These are phyloP conservation scores for Penaeus indicus DNA, from an alignment of 1,140 invertebrate genomes.

Conservation along the genomic window DNA sequence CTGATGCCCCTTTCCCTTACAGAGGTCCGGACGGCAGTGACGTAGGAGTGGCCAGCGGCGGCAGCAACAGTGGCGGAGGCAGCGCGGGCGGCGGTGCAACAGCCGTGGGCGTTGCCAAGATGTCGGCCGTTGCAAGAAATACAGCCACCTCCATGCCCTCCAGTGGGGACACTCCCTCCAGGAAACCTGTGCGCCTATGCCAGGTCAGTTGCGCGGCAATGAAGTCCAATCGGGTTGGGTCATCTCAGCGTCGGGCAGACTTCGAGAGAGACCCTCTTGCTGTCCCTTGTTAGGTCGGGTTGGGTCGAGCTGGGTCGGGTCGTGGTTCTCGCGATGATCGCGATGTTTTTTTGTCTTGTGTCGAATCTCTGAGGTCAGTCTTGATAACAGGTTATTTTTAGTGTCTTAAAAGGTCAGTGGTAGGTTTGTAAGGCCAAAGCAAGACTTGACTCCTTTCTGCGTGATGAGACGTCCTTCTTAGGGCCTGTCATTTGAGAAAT, in stretches of 20 bases:
- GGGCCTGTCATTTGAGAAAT: too few species aligned
- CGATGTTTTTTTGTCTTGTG: too few species aligned
- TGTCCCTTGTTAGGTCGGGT: too few species aligned
- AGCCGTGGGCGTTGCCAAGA: conserved; percentile 45
- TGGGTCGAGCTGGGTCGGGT: too few species aligned
- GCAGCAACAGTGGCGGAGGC: conserved; percentile 25
- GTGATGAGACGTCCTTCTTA: too few species aligned
- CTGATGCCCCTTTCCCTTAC: background rate
- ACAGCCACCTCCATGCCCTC: conserved; percentile 34
- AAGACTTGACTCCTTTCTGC: too few species aligned
- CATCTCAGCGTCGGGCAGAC: background rate
- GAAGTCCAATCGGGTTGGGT: too few species aligned
- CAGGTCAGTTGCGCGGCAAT: background rate
- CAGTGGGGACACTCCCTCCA: conserved; percentile 45
- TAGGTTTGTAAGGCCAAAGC: too few species aligned
- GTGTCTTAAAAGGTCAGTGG: too few species aligned
- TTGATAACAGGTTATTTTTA: too few species aligned
- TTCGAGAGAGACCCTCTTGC: background rate
- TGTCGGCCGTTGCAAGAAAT: conserved; percentile 47
- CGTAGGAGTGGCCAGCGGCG: conserved; percentile 43
- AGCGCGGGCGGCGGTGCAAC: background rate
- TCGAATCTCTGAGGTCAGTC: too few species aligned
- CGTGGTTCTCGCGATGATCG: too few species aligned
- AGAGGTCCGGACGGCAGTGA: conserved; percentile 52
- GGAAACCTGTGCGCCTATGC: conserved; percentile 49